These are phyloP conservation scores for Ptychoptera albimana DNA, from an alignment of 2,888 invertebrate species.

Conservation along the genomic window DNA sequence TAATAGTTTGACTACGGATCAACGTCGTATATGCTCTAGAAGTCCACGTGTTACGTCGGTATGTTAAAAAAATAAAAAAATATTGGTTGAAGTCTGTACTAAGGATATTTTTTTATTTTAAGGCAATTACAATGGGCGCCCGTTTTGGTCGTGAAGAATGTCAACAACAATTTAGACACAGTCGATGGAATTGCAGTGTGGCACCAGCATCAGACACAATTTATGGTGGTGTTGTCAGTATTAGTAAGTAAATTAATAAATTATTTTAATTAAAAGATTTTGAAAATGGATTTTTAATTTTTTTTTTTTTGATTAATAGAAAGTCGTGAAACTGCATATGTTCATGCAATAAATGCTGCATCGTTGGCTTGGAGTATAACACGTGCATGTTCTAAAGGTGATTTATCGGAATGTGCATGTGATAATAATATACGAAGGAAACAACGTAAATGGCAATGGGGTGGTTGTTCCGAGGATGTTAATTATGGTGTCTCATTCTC, in stretches of 20 bases:
- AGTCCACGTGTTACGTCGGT: conserved; percentile 11
- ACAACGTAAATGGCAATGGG: conserved; percentile 80
- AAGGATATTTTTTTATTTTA: conserved; percentile 23
- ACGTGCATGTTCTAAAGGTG: conserved; percentile 70
- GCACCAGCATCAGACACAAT: conserved; percentile 42
- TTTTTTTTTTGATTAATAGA: conserved; percentile 34
- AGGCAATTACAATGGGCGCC: conserved; percentile 69
- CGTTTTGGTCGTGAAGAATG: conserved; percentile 78
- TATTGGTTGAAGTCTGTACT: conserved; percentile 14
- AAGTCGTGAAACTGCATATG: conserved; percentile 78
- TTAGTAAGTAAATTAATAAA: conserved; percentile 49
- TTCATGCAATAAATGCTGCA: conserved; percentile 77
- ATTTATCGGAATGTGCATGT: conserved; percentile 77
- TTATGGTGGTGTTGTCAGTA: conserved; percentile 68
- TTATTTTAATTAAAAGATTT: not conserved
- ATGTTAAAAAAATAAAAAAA: conserved; percentile 4
- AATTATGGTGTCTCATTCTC: conserved; percentile 74
- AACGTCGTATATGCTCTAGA: conserved; percentile 11
- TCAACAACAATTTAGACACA: conserved; percentile 72
- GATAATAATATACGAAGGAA: conserved; percentile 62
- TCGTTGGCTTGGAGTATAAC: conserved; percentile 81
- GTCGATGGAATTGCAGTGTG: conserved; percentile 73
- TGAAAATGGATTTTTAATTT: not conserved
- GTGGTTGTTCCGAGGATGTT: conserved; percentile 84
- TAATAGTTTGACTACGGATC: conserved; percentile 11